Conservation (phyloP, 2,113 vertebrate genomes). For the Tragelaphus buxtoni region DNA sequence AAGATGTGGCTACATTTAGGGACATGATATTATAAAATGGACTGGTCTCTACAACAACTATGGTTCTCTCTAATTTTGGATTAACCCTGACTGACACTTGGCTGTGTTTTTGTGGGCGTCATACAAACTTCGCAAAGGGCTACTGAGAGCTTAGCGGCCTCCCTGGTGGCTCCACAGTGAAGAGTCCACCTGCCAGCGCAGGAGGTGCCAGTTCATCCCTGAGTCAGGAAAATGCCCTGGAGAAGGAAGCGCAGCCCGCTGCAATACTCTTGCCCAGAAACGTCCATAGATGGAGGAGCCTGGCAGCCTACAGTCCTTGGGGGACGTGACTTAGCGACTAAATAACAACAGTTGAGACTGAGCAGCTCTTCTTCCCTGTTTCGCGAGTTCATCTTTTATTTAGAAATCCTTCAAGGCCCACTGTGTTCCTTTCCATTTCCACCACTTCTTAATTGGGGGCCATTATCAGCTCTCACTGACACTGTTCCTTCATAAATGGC, state of each 20-base stretch:
- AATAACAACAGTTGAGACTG: neutral
- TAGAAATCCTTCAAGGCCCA: neutral
- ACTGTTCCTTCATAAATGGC: accelerated
- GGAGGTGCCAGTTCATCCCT: accelerated
- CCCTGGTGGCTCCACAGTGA: neutral
- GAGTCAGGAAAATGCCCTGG: neutral
- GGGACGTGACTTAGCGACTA: accelerated
- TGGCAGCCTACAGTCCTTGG: neutral
- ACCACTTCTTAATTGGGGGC: neutral
- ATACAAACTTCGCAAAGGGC: neutral
- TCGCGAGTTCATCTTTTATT: neutral
- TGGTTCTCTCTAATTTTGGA: neutral
- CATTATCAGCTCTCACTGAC: neutral
- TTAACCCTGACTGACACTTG: neutral
- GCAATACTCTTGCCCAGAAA: neutral
- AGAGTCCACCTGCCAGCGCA: neutral
- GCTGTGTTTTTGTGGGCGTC: neutral
- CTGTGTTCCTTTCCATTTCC: neutral
- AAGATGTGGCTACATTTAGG: neutral
- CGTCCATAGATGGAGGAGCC: neutral
- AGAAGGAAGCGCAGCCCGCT: neutral
- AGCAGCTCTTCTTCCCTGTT: neutral
- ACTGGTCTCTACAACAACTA: neutral
- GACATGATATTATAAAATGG: neutral
- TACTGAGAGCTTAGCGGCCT: neutral